phyloP scores from a whole-genome alignment of 2,113 vertebrate species.

The Spilogale gracilis region DNA sequence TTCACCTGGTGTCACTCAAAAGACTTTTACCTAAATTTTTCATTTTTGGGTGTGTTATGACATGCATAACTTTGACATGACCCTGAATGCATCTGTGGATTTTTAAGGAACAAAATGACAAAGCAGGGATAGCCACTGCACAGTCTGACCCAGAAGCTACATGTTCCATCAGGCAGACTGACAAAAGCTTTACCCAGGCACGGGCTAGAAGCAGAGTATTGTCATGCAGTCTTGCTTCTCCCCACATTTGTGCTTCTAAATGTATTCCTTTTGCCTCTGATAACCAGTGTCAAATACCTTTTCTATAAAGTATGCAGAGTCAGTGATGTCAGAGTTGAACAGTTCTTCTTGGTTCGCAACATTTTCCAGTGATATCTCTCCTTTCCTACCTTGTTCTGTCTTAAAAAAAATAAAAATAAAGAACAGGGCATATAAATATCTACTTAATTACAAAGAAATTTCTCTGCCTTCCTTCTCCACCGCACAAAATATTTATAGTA shows the following conservation, averaged over 20 bases:
- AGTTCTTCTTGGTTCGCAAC: background rate
- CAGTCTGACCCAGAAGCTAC: background rate
- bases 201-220: background rate
- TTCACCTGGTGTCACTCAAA: background rate
- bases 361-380: background rate
- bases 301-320: background rate
- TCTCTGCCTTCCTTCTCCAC: background rate
- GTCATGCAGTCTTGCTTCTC: background rate
- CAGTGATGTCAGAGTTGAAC: background rate
- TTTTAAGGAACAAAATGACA: slow-evolving; percentile 15
- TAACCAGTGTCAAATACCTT: background rate
- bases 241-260: background rate
- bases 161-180: background rate
- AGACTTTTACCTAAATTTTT: background rate
- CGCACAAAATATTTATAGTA: background rate
- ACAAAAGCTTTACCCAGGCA: background rate
- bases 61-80: slow-evolving; percentile 5
- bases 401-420: background rate
- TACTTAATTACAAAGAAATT: background rate
- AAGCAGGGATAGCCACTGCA: background rate
- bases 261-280: background rate
- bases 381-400: background rate
- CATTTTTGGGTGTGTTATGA: slow-evolving; percentile 15
- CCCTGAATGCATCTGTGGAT: background rate
- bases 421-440: background rate